phyloP scores from a whole-genome alignment of 1,140 invertebrate species.

The Leptinotarsa defecta region DNA sequence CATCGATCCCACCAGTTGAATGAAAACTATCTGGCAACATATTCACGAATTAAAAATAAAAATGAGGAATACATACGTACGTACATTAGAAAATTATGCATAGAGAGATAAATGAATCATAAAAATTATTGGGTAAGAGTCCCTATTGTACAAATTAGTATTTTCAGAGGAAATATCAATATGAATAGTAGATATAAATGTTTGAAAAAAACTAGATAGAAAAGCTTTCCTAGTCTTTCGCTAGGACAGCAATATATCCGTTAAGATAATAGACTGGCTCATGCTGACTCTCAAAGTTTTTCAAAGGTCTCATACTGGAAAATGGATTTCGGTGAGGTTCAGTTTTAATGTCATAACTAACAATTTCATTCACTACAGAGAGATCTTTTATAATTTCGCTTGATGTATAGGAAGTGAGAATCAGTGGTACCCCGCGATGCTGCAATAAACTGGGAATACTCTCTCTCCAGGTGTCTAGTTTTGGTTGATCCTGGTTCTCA shows the following conservation, averaged over 20 bases:
- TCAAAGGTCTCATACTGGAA: constrained; percentile 39
- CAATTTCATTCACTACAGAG: constrained; percentile 14
- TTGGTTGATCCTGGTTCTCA: constrained; percentile 39
- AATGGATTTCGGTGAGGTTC: constrained; percentile 41
- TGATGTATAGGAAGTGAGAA: constrained; percentile 52
- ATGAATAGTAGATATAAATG: no score
- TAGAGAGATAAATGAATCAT: no score
- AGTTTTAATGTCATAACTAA: constrained; percentile 27
- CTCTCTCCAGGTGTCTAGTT: constrained; percentile 47
- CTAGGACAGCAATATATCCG: constrained; percentile 40
- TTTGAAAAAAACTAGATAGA: no score
- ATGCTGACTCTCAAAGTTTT: constrained; percentile 40
- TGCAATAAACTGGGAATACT: constrained; percentile 45
- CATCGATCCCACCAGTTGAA: no score
- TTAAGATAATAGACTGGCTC: constrained; percentile 44
- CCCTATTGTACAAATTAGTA: no score
- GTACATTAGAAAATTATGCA: no score
- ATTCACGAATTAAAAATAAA: no score
- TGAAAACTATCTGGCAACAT: no score
- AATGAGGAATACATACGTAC: no score
- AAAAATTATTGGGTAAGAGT: no score
- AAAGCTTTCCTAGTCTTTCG: constrained; percentile 2
- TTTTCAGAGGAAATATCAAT: no score
- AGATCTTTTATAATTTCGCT: constrained; percentile 46
- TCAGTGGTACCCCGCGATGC: constrained; percentile 41